Evolutionary conservation across 2,797 vertebrate genomes (phyloP).

Genomic region (Melanotaenia pygmaea): DNA sequence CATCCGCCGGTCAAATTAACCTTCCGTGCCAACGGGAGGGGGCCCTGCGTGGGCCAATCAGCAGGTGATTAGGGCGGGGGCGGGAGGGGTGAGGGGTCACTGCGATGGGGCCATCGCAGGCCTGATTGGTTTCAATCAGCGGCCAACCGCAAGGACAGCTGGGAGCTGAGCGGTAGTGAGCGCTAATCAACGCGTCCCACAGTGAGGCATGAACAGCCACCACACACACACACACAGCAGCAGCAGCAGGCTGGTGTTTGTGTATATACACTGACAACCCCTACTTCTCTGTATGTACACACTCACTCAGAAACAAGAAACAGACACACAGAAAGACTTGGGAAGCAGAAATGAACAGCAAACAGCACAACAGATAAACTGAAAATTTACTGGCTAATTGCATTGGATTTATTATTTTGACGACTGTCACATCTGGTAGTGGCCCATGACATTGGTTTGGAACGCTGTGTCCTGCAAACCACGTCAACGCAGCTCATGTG

Average conservation of each 20-base stretch:
- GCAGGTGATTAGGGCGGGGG: slow-evolving; percentile 84
- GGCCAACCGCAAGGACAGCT: slow-evolving; percentile 80
- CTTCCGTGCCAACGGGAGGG: slow-evolving; percentile 82
- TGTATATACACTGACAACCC: slow-evolving; percentile 61
- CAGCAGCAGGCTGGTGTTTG: slow-evolving; percentile 53
- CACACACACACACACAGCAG: slow-evolving; percentile 34
- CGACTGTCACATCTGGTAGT: slow-evolving; percentile 68
- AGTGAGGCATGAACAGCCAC: slow-evolving; percentile 80
- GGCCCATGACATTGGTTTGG: slow-evolving; percentile 70
- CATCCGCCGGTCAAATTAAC: slow-evolving; percentile 86
- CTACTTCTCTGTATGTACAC: slow-evolving; percentile 61
- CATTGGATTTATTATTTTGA: slow-evolving; percentile 75
- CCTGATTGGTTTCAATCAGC: slow-evolving; percentile 86
- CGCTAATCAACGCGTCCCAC: slow-evolving; percentile 82
- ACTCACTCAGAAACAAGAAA: slow-evolving; percentile 47
- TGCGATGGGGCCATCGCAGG: slow-evolving; percentile 81
- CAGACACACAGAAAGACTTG: slow-evolving; percentile 70
- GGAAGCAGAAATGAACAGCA: slow-evolving; percentile 77
- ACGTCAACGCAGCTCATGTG: slow-evolving; percentile 52
- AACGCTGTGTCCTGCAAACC: slow-evolving; percentile 59
- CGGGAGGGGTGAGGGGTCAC: slow-evolving; percentile 85
- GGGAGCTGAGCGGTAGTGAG: slow-evolving; percentile 78
- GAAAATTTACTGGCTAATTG: slow-evolving; percentile 76
- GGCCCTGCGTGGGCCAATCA: slow-evolving; percentile 84
- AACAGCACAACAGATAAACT: slow-evolving; percentile 73